Conservation (phyloP, 2,888 invertebrate species). For the Elysia crispata region DNA sequence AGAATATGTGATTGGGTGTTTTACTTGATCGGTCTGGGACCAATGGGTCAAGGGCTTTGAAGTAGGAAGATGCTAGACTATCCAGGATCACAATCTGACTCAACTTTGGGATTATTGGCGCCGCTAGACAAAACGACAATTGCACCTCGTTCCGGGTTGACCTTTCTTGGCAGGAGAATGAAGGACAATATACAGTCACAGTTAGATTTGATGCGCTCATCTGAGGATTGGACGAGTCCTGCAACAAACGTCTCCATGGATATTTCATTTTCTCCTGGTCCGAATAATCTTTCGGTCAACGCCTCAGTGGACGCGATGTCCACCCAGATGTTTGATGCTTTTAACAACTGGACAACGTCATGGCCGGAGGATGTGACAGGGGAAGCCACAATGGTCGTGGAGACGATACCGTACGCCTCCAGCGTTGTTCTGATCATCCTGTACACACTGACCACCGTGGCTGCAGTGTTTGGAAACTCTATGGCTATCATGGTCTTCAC, state of each 20-base stretch:
- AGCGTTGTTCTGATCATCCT: slow-evolving; percentile 71
- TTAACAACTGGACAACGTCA: neutral
- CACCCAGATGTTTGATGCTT: neutral
- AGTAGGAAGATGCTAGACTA: too few relatives aligned
- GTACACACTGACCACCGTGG: slow-evolving; percentile 78
- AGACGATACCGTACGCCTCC: slow-evolving; percentile 53
- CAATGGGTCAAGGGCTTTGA: too few relatives aligned
- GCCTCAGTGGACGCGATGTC: neutral
- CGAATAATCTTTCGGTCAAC: neutral
- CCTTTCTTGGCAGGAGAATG: too few relatives aligned
- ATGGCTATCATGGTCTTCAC: slow-evolving; percentile 79
- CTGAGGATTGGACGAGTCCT: neutral
- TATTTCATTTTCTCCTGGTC: neutral
- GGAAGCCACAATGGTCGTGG: slow-evolving; percentile 46
- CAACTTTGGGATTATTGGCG: too few relatives aligned
- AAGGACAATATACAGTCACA: neutral
- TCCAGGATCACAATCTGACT: too few relatives aligned
- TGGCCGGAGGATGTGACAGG: slow-evolving; percentile 47
- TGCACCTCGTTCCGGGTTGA: too few relatives aligned
- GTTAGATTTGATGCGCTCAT: neutral
- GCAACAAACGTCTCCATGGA: neutral
- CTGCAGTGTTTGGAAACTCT: slow-evolving; percentile 78
- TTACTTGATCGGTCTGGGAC: too few relatives aligned
- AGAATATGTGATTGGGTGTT: too few relatives aligned
- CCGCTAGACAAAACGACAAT: too few relatives aligned